These are phyloP conservation scores for Hoplostethus atlanticus DNA, from an alignment of 2,797 vertebrate species.

Conservation along the genomic window DNA sequence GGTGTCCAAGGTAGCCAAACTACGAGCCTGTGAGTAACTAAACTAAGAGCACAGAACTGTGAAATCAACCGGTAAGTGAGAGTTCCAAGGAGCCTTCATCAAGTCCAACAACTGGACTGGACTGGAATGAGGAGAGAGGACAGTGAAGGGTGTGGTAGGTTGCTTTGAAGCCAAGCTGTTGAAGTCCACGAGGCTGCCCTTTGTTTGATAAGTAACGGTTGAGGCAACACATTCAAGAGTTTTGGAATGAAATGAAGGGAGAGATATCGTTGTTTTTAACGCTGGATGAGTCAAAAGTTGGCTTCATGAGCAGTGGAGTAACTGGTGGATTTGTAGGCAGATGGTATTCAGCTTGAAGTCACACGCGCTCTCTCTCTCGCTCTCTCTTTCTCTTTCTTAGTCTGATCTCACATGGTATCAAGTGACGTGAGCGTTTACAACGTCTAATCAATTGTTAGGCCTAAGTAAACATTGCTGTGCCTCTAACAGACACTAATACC, in stretches of 20 bases:
- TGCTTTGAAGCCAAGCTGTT: neutral
- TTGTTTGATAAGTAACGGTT: neutral
- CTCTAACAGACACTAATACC: slow-evolving; percentile 66
- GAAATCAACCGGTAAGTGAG: too few species aligned
- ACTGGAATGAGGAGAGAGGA: neutral
- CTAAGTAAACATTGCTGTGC: slow-evolving; percentile 61
- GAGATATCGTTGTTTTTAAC: slow-evolving; percentile 17
- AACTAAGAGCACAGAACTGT: too few species aligned
- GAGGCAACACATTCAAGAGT: neutral
- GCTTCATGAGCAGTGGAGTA: slow-evolving; percentile 11
- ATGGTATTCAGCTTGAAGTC: slow-evolving; percentile 48
- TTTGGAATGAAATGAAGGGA: neutral
- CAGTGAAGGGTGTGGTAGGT: neutral
- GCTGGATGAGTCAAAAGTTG: slow-evolving; percentile 31
- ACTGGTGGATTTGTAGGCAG: neutral
- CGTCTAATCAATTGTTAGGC: slow-evolving; percentile 68
- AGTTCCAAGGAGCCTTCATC: neutral
- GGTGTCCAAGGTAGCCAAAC: too few species aligned
- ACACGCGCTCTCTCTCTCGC: neutral
- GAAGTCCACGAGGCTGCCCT: neutral
- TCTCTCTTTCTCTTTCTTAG: slow-evolving; percentile 52
- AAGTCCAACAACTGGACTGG: neutral
- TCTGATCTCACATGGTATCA: slow-evolving; percentile 76
- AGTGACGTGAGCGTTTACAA: slow-evolving; percentile 68
- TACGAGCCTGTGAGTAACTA: too few species aligned